phyloP scores from a whole-genome alignment of 2,888 invertebrate species.

The Galerucella calmariensis region DNA sequence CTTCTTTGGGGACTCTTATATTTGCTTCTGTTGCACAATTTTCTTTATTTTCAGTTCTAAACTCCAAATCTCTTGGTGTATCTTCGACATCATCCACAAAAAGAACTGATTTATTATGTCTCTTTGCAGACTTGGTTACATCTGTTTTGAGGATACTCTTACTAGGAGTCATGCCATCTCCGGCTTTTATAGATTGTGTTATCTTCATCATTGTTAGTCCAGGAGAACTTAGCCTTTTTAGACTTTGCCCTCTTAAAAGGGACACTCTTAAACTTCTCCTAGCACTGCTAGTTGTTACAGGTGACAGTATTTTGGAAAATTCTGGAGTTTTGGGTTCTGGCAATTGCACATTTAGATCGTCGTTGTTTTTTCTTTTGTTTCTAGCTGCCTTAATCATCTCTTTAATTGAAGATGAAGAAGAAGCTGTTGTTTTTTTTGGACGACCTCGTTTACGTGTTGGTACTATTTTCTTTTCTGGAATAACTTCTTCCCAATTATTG shows the following conservation, averaged over 20 bases:
- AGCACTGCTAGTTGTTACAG: background rate
- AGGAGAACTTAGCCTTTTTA: constrained; percentile 46
- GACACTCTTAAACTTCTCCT: constrained; percentile 42
- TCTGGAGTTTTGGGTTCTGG: constrained; percentile 19
- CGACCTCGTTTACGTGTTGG: constrained; percentile 36
- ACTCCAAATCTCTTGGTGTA: background rate
- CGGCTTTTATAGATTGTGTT: constrained; percentile 49
- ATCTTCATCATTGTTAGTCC: constrained; percentile 55
- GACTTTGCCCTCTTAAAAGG: constrained; percentile 17
- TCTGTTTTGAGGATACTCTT: constrained; percentile 54
- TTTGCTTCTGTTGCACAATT: constrained; percentile 24
- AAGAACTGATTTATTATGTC: constrained; percentile 48
- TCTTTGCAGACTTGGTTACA: constrained; percentile 43
- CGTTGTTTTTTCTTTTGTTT: constrained; percentile 43
- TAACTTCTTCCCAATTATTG: constrained; percentile 68
- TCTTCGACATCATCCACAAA: constrained; percentile 45
- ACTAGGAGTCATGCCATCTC: constrained; percentile 50
- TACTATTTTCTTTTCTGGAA: constrained; percentile 50
- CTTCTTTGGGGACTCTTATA: background rate
- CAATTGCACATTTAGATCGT: constrained; percentile 14
- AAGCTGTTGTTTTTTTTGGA: constrained; percentile 35
- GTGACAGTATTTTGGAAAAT: background rate
- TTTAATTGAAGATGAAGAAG: constrained; percentile 50
- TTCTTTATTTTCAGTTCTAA: constrained; percentile 34
- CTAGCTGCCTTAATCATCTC: constrained; percentile 55